Conservation (phyloP, 2,797 vertebrate genomes). For the Tadarida brasiliensis region DNA sequence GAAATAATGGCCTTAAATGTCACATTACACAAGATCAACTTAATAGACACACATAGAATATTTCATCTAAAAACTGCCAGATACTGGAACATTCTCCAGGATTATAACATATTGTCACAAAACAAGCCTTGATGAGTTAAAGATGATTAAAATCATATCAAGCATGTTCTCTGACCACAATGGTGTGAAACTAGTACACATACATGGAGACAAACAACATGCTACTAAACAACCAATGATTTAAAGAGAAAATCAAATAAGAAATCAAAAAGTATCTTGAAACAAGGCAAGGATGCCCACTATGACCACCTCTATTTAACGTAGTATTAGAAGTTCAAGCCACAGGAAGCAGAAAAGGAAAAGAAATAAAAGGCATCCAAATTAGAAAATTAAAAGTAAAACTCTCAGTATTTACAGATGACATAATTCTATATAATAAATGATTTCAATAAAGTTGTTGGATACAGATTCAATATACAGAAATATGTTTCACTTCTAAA, state of each 20-base stretch:
- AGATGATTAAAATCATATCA: background rate
- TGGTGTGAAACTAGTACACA: background rate
- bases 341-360: too few species aligned
- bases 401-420: too few species aligned
- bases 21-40: background rate
- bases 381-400: too few species aligned
- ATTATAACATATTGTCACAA: background rate
- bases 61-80: background rate
- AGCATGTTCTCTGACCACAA: too few species aligned
- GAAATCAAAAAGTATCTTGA: too few species aligned
- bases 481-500: too few species aligned
- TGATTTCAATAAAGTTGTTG: background rate
- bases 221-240: background rate
- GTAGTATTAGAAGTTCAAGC: too few species aligned
- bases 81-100: background rate
- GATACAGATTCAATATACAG: background rate
- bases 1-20: background rate
- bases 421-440: background rate
- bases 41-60: background rate
- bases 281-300: too few species aligned
- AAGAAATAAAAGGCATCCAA: too few species aligned
- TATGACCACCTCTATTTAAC: too few species aligned
- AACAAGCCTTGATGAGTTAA: background rate
- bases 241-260: too few species aligned
- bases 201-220: background rate